These are phyloP conservation scores for Megaceryle torquata DNA, from an alignment of 2,113 vertebrate genomes.

Conservation along the genomic window DNA sequence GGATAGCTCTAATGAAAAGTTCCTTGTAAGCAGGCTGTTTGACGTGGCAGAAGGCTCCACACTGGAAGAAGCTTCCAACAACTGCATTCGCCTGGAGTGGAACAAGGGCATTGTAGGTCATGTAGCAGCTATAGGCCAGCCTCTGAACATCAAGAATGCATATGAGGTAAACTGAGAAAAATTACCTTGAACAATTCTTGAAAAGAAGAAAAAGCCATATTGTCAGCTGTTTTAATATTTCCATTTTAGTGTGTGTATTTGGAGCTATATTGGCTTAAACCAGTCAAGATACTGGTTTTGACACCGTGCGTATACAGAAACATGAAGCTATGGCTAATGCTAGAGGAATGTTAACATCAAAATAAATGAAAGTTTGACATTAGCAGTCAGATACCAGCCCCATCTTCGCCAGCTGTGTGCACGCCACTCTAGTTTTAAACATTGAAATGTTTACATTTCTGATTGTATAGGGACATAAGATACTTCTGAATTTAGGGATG, in stretches of 20 bases:
- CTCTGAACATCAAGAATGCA: slow-evolving; percentile 93
- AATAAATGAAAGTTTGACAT: neutral
- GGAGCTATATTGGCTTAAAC: neutral
- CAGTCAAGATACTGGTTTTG: neutral
- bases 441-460: neutral
- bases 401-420: neutral
- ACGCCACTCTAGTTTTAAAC: neutral
- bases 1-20: slow-evolving; percentile 96
- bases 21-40: slow-evolving; percentile 91
- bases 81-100: slow-evolving; percentile 92
- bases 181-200: neutral
- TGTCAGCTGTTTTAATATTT: neutral
- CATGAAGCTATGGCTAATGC: neutral
- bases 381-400: neutral
- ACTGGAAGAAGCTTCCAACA: slow-evolving; percentile 92
- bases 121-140: slow-evolving; percentile 89
- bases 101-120: slow-evolving; percentile 99
- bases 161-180: slow-evolving; percentile 83
- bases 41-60: slow-evolving; percentile 96
- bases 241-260: neutral
- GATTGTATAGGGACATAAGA: no score
- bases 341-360: neutral
- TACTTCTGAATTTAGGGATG: neutral
- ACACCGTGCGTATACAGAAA: neutral
- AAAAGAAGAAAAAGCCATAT: neutral